These are phyloP conservation scores for Phanerotoma sp. DNA, from an alignment of 2,888 invertebrate species.

Conservation along the genomic window DNA sequence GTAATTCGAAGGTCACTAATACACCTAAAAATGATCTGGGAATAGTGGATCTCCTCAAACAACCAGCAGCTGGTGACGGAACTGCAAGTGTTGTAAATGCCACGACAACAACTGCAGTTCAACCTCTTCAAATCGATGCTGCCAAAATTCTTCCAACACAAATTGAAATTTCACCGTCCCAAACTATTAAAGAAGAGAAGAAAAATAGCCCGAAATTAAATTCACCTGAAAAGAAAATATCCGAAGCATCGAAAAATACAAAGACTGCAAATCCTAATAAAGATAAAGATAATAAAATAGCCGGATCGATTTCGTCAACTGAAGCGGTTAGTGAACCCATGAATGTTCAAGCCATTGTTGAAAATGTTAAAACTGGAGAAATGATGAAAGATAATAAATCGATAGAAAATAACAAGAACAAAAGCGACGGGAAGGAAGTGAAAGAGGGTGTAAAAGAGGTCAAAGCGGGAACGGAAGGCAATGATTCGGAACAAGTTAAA, in stretches of 20 bases:
- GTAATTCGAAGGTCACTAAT: neutral
- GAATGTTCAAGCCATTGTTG: slow-evolving; percentile 5
- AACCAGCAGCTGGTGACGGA: slow-evolving; percentile 45
- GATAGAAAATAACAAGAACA: too few species aligned
- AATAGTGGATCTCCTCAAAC: slow-evolving; percentile 46
- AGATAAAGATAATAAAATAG: neutral
- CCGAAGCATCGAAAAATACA: neutral
- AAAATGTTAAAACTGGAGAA: neutral
- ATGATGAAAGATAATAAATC: too few species aligned
- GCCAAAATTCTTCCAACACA: slow-evolving; percentile 34
- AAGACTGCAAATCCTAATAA: neutral
- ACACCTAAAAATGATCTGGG: slow-evolving; percentile 37
- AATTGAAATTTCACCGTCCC: too few species aligned
- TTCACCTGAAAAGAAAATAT: neutral
- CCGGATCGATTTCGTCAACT: neutral
- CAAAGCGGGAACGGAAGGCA: slow-evolving; percentile 1
- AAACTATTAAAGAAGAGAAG: slow-evolving; percentile 3
- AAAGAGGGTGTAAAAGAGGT: slow-evolving; percentile 1
- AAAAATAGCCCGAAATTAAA: slow-evolving; percentile 1
- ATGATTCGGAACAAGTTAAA: slow-evolving; percentile 4
- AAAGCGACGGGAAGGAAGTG: too few species aligned
- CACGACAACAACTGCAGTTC: slow-evolving; percentile 51
- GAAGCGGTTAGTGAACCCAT: slow-evolving; percentile 1
- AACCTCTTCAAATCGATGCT: slow-evolving; percentile 51
- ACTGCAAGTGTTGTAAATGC: slow-evolving; percentile 52